Evolutionary conservation across 2,113 vertebrate species (phyloP).

Genomic region (Varanus salvator): DNA sequence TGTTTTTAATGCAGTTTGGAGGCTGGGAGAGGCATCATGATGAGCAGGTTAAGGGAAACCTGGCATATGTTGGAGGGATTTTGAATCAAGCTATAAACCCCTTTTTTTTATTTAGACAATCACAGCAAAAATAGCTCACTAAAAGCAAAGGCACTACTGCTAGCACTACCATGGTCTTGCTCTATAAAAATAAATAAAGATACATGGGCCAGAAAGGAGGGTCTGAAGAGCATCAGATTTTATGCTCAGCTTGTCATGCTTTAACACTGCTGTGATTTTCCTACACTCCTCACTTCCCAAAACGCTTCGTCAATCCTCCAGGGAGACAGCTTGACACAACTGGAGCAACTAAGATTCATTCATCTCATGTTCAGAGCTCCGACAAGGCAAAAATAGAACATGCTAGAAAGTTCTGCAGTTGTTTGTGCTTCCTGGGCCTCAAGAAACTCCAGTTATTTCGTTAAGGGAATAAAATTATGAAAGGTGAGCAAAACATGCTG

Average conservation of each 20-base stretch:
- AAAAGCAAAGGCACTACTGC: not conserved
- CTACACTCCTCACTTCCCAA: not conserved
- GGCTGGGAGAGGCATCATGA: not conserved
- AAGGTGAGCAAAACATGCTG: not conserved
- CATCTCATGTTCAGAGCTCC: constrained; percentile 48
- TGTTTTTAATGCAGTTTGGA: not conserved
- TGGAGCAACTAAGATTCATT: constrained; percentile 23
- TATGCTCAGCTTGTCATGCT: not conserved
- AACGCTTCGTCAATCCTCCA: not conserved
- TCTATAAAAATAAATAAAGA: not conserved
- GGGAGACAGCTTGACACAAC: not conserved
- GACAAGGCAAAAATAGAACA: constrained; percentile 70
- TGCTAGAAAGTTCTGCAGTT: constrained; percentile 77
- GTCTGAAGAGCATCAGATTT: not conserved
- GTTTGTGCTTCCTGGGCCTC: not conserved
- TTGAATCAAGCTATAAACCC: not conserved
- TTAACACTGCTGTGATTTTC: constrained; percentile 8
- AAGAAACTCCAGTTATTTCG: not conserved
- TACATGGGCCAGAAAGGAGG: not conserved
- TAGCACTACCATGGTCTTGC: not conserved
- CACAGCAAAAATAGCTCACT: not conserved
- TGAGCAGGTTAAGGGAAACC: too few species aligned
- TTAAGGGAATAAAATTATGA: accelerated
- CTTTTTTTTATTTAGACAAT: not conserved
- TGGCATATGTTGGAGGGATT: not conserved